Conservation (phyloP, 2,888 invertebrate genomes). For the Agrypnus murinus region DNA sequence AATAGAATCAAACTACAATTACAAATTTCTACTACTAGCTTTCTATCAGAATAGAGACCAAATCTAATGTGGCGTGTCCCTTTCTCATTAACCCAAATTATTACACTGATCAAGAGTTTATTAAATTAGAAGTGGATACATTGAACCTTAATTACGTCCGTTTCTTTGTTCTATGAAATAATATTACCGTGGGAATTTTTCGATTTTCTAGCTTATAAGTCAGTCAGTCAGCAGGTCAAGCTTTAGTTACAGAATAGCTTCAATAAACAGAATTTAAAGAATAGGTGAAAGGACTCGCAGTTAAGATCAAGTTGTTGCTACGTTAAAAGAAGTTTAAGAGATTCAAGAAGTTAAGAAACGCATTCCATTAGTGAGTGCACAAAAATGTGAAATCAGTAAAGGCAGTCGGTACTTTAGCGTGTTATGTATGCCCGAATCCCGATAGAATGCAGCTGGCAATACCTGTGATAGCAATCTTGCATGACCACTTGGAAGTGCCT, state of each 20-base stretch:
- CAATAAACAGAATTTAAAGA: slow-evolving; percentile 32
- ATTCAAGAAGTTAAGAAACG: slow-evolving; percentile 47
- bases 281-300: slow-evolving; percentile 34
- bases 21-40: too few relatives aligned
- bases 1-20: too few relatives aligned
- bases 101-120: too few relatives aligned
- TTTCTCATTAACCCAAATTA: too few relatives aligned
- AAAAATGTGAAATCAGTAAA: slow-evolving; percentile 55
- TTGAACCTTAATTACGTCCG: too few relatives aligned
- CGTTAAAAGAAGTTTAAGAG: slow-evolving; percentile 39
- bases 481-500: slow-evolving; percentile 99
- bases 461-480: slow-evolving; percentile 99
- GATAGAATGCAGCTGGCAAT: slow-evolving; percentile 74
- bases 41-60: too few relatives aligned
- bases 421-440: slow-evolving; percentile 59
- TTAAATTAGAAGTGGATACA: too few relatives aligned
- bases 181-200: too few relatives aligned
- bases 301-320: slow-evolving; percentile 37
- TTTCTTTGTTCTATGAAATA: too few relatives aligned
- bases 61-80: too few relatives aligned
- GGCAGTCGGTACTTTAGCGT: slow-evolving; percentile 65
- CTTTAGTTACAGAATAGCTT: slow-evolving; percentile 40
- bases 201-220: not conserved
- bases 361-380: slow-evolving; percentile 51
- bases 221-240: slow-evolving; percentile 26